A percentile compares a stretch with the other conserved stretches of the same genome.
Evolutionary conservation across 2,113 vertebrate species (phyloP).

Genomic region (Brachyhypopomus occidentalis): DNA sequence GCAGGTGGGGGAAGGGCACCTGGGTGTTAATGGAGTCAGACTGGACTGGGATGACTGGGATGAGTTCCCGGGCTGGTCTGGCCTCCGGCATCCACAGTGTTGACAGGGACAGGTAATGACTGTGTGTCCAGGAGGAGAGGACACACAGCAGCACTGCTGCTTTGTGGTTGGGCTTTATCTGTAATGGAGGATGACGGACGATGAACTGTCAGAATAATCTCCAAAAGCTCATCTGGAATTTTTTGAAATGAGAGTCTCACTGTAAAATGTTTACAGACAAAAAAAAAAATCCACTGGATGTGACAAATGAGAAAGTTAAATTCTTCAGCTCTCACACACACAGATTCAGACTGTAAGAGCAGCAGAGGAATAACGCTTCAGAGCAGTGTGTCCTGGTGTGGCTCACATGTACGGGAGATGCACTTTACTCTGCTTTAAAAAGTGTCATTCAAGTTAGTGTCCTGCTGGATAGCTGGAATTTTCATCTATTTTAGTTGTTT

Average conservation of each 20-base stretch:
- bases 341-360: no score
- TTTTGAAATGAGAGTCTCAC: constrained; percentile 23
- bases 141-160: constrained; percentile 30
- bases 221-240: constrained; percentile 30
- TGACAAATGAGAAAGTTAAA: neutral
- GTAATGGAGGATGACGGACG: constrained; percentile 49
- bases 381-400: neutral
- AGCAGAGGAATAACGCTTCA: no score
- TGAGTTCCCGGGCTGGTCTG: constrained; percentile 41
- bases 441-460: no score
- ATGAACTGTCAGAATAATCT: constrained; percentile 49
- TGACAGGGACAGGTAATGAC: constrained; percentile 68
- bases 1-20: constrained; percentile 41
- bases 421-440: no score
- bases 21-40: constrained; percentile 64
- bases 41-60: constrained; percentile 55
- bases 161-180: constrained; percentile 37
- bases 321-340: no score
- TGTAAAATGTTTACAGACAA: neutral
- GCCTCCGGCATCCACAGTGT: constrained; percentile 46
- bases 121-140: constrained; percentile 59
- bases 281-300: neutral
- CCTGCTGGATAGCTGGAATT: no score
- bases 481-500: neutral
- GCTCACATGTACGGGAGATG: neutral